phyloP scores from a whole-genome alignment of 2,113 vertebrate species.

The Rousettus leschenaultii region DNA sequence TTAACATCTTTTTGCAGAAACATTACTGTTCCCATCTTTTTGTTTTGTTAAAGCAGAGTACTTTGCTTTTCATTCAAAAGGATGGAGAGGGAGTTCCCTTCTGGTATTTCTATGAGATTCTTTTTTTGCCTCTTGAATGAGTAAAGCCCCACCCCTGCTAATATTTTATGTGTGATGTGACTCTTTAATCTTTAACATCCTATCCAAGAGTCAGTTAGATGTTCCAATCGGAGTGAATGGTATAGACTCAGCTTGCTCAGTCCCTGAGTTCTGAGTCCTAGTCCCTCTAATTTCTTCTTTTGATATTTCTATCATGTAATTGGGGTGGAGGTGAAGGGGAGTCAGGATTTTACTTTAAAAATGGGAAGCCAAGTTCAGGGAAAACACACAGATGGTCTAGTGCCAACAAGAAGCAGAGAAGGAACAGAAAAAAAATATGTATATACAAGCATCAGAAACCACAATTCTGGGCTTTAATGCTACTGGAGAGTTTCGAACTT shows the following conservation, averaged over 20 bases:
- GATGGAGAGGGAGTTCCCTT: background rate
- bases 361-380: background rate
- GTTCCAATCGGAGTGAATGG: background rate
- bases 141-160: background rate
- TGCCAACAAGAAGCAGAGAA: background rate
- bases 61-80: background rate
- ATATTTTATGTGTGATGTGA: background rate
- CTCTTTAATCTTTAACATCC: background rate
- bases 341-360: background rate
- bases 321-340: background rate
- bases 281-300: background rate
- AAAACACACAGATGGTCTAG: background rate
- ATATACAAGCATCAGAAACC: background rate
- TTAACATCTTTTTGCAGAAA: background rate
- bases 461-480: background rate
- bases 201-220: background rate
- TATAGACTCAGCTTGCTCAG: background rate
- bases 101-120: background rate
- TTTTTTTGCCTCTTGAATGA: background rate
- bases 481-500: background rate
- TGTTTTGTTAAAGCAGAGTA: background rate
- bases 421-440: background rate
- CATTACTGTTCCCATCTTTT: background rate
- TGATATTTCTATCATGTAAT: background rate
- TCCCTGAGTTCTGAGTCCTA: background rate